Evolutionary conservation across 2,888 invertebrate species (phyloP), one percentile per base, ranked within the genome.

Genomic region (Hirtodrosophila duncani): DNA sequence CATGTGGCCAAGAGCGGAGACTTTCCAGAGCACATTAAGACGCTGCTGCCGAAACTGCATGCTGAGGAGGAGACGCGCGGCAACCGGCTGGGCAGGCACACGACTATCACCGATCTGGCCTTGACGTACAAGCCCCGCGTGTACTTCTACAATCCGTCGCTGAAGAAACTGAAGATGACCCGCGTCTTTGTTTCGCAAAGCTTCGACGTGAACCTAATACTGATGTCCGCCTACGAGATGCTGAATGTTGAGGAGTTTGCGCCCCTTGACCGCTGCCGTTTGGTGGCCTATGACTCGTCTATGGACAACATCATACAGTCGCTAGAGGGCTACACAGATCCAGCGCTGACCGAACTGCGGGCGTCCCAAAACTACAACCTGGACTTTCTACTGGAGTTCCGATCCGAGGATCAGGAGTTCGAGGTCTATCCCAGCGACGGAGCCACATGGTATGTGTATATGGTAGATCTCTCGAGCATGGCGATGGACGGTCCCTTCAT

Each of bases 1-100:
- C 84, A 88, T n/a, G 90, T 91, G 1, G 91, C 92, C 82, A 88
- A 89, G 29, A 87, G 88, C 0, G 89, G 90, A n/a, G 90, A 93
- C 21, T 93, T 96, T 74, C 95, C 96, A 0, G 88, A 88, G 24
- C 94, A 95, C 83, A 91, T 96, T 38, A 89, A 90, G 84, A 86
- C 88, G 16, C 85, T 94, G 39, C 86, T 93, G 67, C 87, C 90
- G 33, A 89, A 90, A 53, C 89, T 94, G 83, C 88, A 90, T 50
- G 89, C 90, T 49, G 89, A 90, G 61, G 94, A 94, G 67, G 89
- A 89, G 26, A 91, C 92, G 36, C 67, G 77, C 3, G 49, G 38
- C 1, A 87, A 92, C 33, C 75, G 80, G 3, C 27, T 71, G 2
- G 70, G 68, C 13, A 71, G 82, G 2, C 75, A 82, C 18, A 70